Percentiles rank a stretch among this genome's conserved stretches.
Evolutionary conservation across 2,113 vertebrate species (phyloP).

Genomic region (Pampusana beccarii): DNA sequence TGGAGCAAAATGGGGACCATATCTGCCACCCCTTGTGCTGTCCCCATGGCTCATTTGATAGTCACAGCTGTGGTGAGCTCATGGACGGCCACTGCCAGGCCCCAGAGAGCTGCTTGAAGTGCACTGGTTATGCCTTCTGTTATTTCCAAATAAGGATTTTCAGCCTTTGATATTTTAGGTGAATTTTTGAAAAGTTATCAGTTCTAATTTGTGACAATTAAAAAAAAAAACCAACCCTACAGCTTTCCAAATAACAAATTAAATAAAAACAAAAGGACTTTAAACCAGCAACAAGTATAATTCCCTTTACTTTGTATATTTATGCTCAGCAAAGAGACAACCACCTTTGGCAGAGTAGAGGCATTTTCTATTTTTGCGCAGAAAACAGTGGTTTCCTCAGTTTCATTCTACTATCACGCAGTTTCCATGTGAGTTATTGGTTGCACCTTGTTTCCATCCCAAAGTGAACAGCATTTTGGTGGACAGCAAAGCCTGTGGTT

Average conservation of each 20-base stretch:
- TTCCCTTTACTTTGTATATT: background rate
- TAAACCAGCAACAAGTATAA: background rate
- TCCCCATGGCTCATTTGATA: background rate
- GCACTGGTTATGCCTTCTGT: background rate
- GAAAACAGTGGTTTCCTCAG: background rate
- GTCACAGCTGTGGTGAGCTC: background rate
- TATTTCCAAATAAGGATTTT: background rate
- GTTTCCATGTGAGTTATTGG: background rate
- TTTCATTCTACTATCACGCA: background rate
- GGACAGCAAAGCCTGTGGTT: fast-evolving
- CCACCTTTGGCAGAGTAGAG: background rate
- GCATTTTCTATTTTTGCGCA: background rate
- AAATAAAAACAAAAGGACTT: background rate
- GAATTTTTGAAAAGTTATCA: background rate
- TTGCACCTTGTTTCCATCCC: background rate
- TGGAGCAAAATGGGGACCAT: background rate
- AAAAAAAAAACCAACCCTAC: fast-evolving
- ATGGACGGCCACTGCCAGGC: background rate
- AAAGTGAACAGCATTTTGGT: background rate
- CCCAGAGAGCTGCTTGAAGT: background rate
- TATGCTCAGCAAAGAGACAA: background rate
- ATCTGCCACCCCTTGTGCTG: background rate
- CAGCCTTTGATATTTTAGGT: background rate
- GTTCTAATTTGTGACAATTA: background rate
- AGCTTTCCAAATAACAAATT: background rate